Base-by-base conservation (phyloP, 2,888 invertebrate species). In the Drosophila demipolita region DNA sequence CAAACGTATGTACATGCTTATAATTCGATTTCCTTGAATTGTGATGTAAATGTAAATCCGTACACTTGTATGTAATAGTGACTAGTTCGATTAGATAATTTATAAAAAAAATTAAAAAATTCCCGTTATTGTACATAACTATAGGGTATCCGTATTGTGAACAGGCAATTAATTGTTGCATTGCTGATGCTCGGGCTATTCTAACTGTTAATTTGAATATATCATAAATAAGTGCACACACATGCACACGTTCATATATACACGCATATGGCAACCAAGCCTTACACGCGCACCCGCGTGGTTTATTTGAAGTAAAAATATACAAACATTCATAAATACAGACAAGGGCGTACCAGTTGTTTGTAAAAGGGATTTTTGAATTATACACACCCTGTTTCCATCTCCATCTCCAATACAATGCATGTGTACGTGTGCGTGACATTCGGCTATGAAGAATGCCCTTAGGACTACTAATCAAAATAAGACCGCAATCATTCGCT, bases 81-180 rank as follows among this genome's bases (percentile, higher is more conserved):
- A 40, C 23, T 45, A 49, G 12, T 63, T 52, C 33, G 78, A 87
- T 85, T 85, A 85, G 89, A 87, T 85, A 85, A 85, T 89, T 87
- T 75, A 49, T 38, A 62, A 52, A 73, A 61, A 61, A 74, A 69
- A 55, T 63, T 38, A 50, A 45, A 50, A 54, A 48, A 29, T 35
- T 49, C 20, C 36, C 53, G 54, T 69, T 69, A 61, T 75, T 42
- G 58, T 29, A 32, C 42, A 66, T 36, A 69, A 64, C 61, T 64
- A 61, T 61, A 42, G 55, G 11, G 59, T 68, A 74, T 78, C 17
- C 15, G 20, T 29, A 36, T 66, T 65, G 48, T 59, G 42, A 69
- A 35, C 63, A 61, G 66, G 23, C 66, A 60, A 48, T 60, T 32
- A 38, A 17, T 45, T 66, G 49, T 42, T 66, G 48, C 59, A 58